Percentiles rank a stretch among this genome's conserved stretches.
phyloP scores from a whole-genome alignment of 2,797 vertebrate genomes.

The Limnodromus scolopaceus region DNA sequence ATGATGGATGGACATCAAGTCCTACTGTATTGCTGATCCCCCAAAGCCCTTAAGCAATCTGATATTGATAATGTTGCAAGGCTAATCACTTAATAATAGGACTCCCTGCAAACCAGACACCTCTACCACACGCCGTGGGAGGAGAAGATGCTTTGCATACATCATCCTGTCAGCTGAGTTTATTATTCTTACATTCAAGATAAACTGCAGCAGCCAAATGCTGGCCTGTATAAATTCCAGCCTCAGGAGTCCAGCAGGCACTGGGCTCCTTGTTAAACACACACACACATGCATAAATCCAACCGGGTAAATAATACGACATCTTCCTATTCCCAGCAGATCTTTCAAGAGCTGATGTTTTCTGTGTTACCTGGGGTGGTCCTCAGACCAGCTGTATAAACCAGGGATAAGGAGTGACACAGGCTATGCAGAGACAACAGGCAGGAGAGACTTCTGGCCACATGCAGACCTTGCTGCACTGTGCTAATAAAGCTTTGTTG shows the following conservation, averaged over 20 bases:
- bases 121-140: slow-evolving; percentile 58
- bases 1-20: neutral
- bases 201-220: slow-evolving; percentile 77
- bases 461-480: slow-evolving; percentile 44
- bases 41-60: slow-evolving; percentile 66
- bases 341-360: slow-evolving; percentile 63
- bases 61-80: slow-evolving; percentile 71
- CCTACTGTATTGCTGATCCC: slow-evolving; percentile 24
- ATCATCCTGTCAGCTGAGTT: slow-evolving; percentile 80
- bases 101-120: slow-evolving; percentile 71
- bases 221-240: slow-evolving; percentile 82
- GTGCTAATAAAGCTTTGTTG: slow-evolving; percentile 59
- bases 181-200: slow-evolving; percentile 80
- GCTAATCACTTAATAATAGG: slow-evolving; percentile 75
- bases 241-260: slow-evolving; percentile 70
- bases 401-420: slow-evolving; percentile 44
- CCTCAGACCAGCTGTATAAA: slow-evolving; percentile 74
- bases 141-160: slow-evolving; percentile 77
- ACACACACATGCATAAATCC: slow-evolving; percentile 72
- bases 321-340: slow-evolving; percentile 52
- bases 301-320: slow-evolving; percentile 69
- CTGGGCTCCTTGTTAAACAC: slow-evolving; percentile 65
- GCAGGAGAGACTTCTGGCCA: slow-evolving; percentile 60
- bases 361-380: slow-evolving; percentile 76
- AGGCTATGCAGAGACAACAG: slow-evolving; percentile 24